These are phyloP conservation scores for Rhizomys pruinosus DNA, from an alignment of 2,113 vertebrate species.

Conservation along the genomic window DNA sequence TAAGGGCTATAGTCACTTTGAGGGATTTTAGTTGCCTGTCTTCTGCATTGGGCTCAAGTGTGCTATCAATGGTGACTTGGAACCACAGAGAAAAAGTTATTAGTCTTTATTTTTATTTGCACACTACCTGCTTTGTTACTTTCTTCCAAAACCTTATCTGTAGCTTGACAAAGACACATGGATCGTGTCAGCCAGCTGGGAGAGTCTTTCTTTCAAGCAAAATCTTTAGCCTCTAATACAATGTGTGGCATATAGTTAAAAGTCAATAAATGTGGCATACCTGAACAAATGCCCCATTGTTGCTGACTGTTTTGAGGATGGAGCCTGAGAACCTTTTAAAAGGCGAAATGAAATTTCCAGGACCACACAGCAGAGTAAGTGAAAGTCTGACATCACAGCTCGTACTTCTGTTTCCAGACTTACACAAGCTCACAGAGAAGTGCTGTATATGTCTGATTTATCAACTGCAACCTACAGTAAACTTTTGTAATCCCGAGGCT, in stretches of 20 bases:
- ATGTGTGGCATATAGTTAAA: slow-evolving; percentile 5
- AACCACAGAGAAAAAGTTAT: background rate
- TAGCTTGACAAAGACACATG: background rate
- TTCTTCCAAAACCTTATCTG: slow-evolving; percentile 27
- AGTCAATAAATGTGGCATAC: slow-evolving; percentile 40
- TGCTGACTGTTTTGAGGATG: slow-evolving; percentile 45
- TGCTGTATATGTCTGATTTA: slow-evolving; percentile 68
- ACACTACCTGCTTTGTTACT: background rate
- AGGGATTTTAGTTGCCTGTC: background rate
- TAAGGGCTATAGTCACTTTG: background rate
- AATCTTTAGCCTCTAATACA: slow-evolving; percentile 30
- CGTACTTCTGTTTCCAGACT: slow-evolving; percentile 57
- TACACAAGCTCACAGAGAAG: slow-evolving; percentile 55
- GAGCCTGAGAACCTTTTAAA: slow-evolving; percentile 48
- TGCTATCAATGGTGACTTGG: background rate
- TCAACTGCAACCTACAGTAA: slow-evolving; percentile 80
- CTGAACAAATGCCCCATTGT: slow-evolving; percentile 63
- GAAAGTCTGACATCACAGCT: slow-evolving; percentile 15
- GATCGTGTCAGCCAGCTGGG: slow-evolving; percentile 34
- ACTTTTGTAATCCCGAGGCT: slow-evolving; percentile 85
- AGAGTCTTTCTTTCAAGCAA: slow-evolving; percentile 36
- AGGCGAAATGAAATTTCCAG: slow-evolving; percentile 23
- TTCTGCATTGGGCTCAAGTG: background rate
- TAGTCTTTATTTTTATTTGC: slow-evolving; percentile 46
- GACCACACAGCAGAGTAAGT: background rate